Base-by-base conservation (phyloP, 2,113 vertebrate species). In the Anarhynchus alexandrinus region DNA sequence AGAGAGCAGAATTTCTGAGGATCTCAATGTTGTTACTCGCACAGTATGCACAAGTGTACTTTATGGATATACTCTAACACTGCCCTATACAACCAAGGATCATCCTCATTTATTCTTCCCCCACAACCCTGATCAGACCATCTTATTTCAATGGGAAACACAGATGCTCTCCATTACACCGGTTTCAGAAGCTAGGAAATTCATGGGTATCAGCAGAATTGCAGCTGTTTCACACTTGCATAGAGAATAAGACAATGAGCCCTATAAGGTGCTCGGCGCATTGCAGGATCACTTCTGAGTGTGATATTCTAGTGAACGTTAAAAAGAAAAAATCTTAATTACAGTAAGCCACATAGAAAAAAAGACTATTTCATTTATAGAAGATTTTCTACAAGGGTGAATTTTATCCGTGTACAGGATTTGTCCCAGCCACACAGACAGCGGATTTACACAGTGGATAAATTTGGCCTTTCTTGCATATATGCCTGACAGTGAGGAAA, bases 401-500 rank as follows among this genome's bases (percentile, higher is more conserved):
- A 64, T 92, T 82, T 83, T 72, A 74, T 21, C 67, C 4, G 1
- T 9, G 22, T 18, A 86, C 5, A 3, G 30, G 34, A 89, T 83
- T 61, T 61, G 34, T 26, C 51, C 29, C 18, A 83, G 67, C 10
- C 55, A 52, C 30, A 36, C 7, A 78, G 54, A n/a, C 2, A 12
- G 61, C 3, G 16, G 29, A 70, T 57, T 94, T 74, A 73, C 38
- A 61, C 69, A 36, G 43, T 4, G 38, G 55, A 88, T 93, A 90
- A 86, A 93, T 93, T 81, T 52, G 84, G 82, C n/a, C 9, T 85
- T 66, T 82, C 84, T 54, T 79, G 34, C 62, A 52, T 54, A 43
- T 57, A 52, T 15, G 19, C 90, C 93, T 95, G 86, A 93, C 77
- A 94, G 87, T 16, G 66, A 97, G 91, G 86, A 91, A 96, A 96